Percentiles rank a stretch among this genome's conserved stretches.
phyloP scores from a whole-genome alignment of 2,797 vertebrate species.

The Anolis apletophallus region DNA sequence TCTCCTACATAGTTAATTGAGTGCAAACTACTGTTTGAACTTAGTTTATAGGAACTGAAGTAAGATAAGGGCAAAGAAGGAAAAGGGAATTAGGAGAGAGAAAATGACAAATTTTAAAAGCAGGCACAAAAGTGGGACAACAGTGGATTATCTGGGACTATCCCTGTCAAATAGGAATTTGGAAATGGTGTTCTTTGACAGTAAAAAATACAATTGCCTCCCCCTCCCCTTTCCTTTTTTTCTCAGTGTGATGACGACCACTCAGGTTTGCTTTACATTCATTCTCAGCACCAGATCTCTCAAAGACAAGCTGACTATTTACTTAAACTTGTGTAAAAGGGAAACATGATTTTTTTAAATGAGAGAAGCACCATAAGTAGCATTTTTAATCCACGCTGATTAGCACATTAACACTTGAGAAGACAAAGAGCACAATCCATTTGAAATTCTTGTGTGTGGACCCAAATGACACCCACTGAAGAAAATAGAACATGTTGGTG shows the following conservation, averaged over 20 bases:
- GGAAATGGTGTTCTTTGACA: neutral
- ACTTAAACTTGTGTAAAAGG: neutral
- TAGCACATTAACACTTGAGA: conserved; percentile 23
- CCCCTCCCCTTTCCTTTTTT: too few relatives aligned
- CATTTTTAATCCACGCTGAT: neutral
- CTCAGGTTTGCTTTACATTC: neutral
- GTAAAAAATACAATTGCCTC: neutral
- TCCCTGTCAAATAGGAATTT: too few relatives aligned
- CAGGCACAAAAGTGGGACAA: too few relatives aligned
- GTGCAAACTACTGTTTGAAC: too few relatives aligned
- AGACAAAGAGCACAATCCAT: conserved; percentile 1
- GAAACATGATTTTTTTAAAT: neutral
- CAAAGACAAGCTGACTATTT: neutral
- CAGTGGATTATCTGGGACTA: too few relatives aligned
- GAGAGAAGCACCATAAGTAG: conserved; percentile 8
- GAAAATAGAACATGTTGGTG: neutral
- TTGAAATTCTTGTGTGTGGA: neutral
- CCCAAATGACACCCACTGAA: neutral
- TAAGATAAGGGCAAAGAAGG: too few relatives aligned
- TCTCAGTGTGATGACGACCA: neutral
- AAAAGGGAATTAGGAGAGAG: too few relatives aligned
- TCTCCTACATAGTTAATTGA: too few relatives aligned
- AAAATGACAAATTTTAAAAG: too few relatives aligned
- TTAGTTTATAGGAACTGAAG: too few relatives aligned
- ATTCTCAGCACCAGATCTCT: neutral